phyloP scores from a whole-genome alignment of 2,888 invertebrate genomes.

The Drepana falcataria region DNA sequence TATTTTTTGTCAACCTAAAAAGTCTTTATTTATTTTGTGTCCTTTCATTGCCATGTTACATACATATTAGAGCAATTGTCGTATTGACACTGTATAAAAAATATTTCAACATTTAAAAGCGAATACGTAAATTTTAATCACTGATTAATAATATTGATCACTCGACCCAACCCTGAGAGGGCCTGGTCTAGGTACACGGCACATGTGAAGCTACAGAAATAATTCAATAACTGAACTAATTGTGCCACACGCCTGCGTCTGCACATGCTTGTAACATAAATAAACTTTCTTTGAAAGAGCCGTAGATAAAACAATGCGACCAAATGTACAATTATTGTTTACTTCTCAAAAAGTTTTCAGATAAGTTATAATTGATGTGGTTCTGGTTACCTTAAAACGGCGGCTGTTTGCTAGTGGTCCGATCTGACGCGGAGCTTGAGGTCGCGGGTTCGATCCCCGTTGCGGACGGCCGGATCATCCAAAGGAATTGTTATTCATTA shows the following conservation, averaged over 20 bases:
- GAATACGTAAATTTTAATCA: not conserved
- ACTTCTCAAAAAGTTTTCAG: not conserved
- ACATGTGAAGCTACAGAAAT: constrained; percentile 68
- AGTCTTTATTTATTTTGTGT: no score
- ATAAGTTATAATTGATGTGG: not conserved
- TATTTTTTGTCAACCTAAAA: no score
- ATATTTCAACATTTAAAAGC: no score
- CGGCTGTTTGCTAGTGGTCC: no score
- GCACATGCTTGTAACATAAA: constrained; percentile 61
- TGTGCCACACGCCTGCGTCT: constrained; percentile 64
- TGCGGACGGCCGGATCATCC: no score
- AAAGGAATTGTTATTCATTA: no score
- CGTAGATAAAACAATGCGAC: constrained; percentile 20
- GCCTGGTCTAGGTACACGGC: constrained; percentile 38
- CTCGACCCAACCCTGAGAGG: constrained; percentile 25
- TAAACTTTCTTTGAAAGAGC: constrained; percentile 64
- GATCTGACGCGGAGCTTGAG: no score
- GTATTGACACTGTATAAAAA: no score
- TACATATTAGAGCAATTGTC: no score
- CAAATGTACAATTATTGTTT: constrained; percentile 4
- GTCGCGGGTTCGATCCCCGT: no score
- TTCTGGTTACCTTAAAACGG: not conserved
- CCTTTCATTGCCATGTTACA: no score
- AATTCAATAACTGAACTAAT: constrained; percentile 69
- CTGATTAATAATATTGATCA: not conserved